A percentile compares a stretch with the other conserved stretches of the same genome.
These are phyloP conservation scores for Pseudochaenichthys georgianus DNA, from an alignment of 2,797 vertebrate genomes.

Conservation along the genomic window DNA sequence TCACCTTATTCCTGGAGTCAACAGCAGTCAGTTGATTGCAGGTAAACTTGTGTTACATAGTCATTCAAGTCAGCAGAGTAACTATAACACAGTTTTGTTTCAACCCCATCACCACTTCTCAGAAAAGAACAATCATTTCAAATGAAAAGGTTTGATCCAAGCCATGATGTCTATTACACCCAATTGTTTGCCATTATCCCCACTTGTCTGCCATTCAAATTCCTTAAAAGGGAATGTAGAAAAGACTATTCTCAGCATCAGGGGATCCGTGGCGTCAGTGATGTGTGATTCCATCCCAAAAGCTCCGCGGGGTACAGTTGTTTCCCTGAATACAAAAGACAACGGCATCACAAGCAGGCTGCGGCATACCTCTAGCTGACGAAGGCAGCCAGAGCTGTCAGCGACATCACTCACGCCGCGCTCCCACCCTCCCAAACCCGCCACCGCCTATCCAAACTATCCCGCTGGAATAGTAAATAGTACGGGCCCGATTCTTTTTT, in stretches of 20 bases:
- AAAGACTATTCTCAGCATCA: constrained; percentile 64
- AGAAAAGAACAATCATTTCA: constrained; percentile 55
- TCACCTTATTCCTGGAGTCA: constrained; percentile 21
- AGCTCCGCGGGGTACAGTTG: constrained; percentile 77
- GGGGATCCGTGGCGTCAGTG: constrained; percentile 70
- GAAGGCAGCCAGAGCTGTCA: constrained; percentile 82
- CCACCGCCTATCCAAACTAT: constrained; percentile 68
- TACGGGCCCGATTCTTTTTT: constrained; percentile 59
- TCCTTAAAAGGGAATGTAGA: constrained; percentile 69
- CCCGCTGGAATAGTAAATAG: constrained; percentile 83
- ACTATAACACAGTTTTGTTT: constrained; percentile 42
- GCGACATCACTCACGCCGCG: constrained; percentile 82
- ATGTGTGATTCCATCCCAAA: constrained; percentile 76
- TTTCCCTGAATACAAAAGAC: constrained; percentile 85
- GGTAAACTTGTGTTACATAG: constrained; percentile 31
- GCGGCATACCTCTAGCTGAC: constrained; percentile 79
- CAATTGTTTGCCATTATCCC: constrained; percentile 76
- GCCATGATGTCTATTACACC: constrained; percentile 56
- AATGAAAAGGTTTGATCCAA: constrained; percentile 63
- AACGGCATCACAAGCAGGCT: constrained; percentile 78
- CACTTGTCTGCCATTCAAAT: constrained; percentile 77
- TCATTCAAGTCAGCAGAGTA: constrained; percentile 20
- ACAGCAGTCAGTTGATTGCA: constrained; percentile 11
- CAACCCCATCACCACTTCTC: constrained; percentile 23
- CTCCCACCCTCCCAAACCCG: constrained; percentile 66